A percentile compares a stretch with the other conserved stretches of the same genome.
Conservation (phyloP, 2,888 invertebrate species). For the Thelaira solivaga region DNA sequence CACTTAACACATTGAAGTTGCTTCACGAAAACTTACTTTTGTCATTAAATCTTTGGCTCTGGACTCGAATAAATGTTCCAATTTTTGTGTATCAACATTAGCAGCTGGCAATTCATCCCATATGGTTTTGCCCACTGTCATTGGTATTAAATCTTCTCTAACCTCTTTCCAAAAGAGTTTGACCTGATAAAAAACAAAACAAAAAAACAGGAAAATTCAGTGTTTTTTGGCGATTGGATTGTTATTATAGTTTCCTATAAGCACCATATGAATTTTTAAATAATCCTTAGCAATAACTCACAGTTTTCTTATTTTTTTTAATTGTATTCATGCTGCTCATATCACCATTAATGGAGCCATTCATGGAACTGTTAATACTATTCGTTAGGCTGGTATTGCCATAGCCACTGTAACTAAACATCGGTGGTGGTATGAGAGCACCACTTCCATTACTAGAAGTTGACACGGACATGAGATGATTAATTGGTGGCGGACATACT, state of each 20-base stretch:
- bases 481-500: slow-evolving; percentile 77
- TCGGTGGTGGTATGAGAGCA: slow-evolving; percentile 78
- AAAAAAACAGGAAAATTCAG: no score
- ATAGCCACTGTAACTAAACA: slow-evolving; percentile 75
- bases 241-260: no score
- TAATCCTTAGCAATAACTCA: slow-evolving; percentile 76
- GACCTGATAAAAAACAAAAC: slow-evolving; percentile 68
- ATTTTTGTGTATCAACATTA: slow-evolving; percentile 91
- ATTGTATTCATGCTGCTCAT: slow-evolving; percentile 76
- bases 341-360: slow-evolving; percentile 74
- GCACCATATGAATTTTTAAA: no score
- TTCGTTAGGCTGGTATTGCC: slow-evolving; percentile 71
- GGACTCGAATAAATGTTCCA: slow-evolving; percentile 98
- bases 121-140: slow-evolving; percentile 85
- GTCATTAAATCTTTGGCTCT: slow-evolving; percentile 95
- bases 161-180: slow-evolving; percentile 99
- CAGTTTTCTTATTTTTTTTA: slow-evolving; percentile 95
- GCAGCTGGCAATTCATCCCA: slow-evolving; percentile 95
- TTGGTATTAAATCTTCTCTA: slow-evolving; percentile 81
- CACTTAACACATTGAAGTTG: background rate
- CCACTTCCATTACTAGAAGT: slow-evolving; percentile 70
- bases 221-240: no score
- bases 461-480: slow-evolving; percentile 72
- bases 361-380: slow-evolving; percentile 73
- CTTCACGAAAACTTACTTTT: slow-evolving; percentile 83